Base-by-base conservation (phyloP, 2,113 vertebrate genomes). In the Astatoreochromis straeleni region DNA sequence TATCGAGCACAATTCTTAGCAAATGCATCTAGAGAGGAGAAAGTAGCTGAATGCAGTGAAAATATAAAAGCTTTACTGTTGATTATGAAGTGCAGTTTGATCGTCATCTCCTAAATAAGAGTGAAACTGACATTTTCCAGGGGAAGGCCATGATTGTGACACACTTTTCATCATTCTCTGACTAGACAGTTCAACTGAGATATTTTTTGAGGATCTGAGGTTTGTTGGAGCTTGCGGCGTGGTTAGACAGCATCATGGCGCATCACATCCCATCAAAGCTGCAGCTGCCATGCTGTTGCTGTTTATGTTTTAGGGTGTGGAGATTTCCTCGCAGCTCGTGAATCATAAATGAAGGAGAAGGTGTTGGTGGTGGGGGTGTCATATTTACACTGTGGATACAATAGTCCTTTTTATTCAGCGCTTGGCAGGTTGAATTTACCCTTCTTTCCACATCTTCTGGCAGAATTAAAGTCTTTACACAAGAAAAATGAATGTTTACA, bases 271-370 rank as follows among this genome's bases (percentile, higher is more conserved):
- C 87, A 85, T 86, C 40, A 6, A n/a, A 55, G 83, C 24, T 54
- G 70, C 24, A 7, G 78, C 83, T 42, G 31, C 24, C 58, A 9
- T 4, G 45, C 58, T 75, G 33, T 12, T 81, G 45, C 9, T 90
- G 83, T n/a, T 78, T 19, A 13, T 60, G 75, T n/a, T 29, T 51
- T 19, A 35, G 85, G 82, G 85, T 45, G 84, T 78, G 83, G 81
- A 85, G 21, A 40, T 14, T 63, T 63, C 31, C 57, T 85, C 21
- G 60, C 88, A 84, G 63, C 58, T 68, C 6, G 45, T 93, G 89
- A 88, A 88, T 92, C 88, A 88, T 73, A 89, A 57, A 58, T 17
- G 84, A 60, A 73, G 57, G 86, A 84, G 85, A 92, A 87, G 54
- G 29, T 47, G 86, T 83, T 51, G 86, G 90, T 78, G 83, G 88